Conservation (phyloP, 2,797 vertebrate species). For the Diglossa cyanea region DNA sequence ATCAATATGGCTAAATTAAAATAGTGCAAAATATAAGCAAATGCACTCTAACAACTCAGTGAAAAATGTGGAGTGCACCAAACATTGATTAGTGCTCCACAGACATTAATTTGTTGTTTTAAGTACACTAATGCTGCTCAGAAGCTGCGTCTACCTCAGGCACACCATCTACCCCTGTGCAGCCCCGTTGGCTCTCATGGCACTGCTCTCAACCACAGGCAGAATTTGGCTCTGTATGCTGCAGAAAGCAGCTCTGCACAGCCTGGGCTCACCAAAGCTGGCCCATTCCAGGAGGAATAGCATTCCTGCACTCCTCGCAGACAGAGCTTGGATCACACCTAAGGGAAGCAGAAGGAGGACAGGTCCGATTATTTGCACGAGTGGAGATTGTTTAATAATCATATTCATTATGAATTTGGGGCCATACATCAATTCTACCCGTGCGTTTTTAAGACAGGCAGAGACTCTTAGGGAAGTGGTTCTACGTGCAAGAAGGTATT, state of each 20-base stretch:
- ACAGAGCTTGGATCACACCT: background rate
- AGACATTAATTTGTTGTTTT: slow-evolving; percentile 47
- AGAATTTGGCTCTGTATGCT: background rate
- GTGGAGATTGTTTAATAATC: slow-evolving; percentile 13
- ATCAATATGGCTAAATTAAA: slow-evolving; percentile 84
- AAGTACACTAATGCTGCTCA: slow-evolving; percentile 31
- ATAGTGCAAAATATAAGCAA: slow-evolving; percentile 84
- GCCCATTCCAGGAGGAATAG: background rate
- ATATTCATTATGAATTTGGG: slow-evolving; percentile 33
- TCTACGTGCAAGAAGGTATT: background rate
- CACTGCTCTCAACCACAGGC: background rate
- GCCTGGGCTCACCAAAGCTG: background rate
- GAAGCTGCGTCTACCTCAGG: background rate
- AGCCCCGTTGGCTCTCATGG: background rate
- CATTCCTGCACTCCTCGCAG: accelerated
- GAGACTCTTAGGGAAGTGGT: slow-evolving; percentile 14
- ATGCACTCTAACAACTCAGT: slow-evolving; percentile 79
- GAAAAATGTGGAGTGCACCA: slow-evolving; percentile 74
- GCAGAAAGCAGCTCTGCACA: background rate
- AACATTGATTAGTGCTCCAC: slow-evolving; percentile 73
- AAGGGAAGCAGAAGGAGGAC: background rate
- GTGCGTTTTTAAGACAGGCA: slow-evolving; percentile 13
- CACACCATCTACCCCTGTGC: background rate
- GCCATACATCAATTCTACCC: slow-evolving; percentile 11
- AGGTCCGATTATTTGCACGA: background rate